Conservation (phyloP, 2,797 vertebrate genomes). For the Anabas testudineus region DNA sequence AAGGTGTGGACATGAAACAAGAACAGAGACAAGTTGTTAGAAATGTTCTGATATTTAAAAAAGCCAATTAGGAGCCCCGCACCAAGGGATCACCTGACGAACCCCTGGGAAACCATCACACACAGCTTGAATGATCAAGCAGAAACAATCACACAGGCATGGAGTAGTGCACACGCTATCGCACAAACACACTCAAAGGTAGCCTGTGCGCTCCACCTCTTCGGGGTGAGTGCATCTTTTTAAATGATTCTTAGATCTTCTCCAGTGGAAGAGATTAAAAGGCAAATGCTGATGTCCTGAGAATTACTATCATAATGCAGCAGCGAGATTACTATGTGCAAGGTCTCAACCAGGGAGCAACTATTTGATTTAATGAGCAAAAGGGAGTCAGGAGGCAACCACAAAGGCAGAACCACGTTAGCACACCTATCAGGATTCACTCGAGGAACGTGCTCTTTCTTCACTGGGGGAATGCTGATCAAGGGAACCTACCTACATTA, state of each 20-base stretch:
- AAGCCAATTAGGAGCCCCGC: slow-evolving; percentile 12
- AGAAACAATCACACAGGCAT: neutral
- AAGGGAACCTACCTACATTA: slow-evolving; percentile 8
- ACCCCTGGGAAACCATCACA: slow-evolving; percentile 6
- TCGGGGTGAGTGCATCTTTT: slow-evolving; percentile 10
- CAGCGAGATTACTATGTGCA: slow-evolving; percentile 51
- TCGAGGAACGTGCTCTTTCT: neutral
- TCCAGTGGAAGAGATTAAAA: slow-evolving; percentile 59
- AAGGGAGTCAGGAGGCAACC: slow-evolving; percentile 9
- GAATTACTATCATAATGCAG: slow-evolving; percentile 64
- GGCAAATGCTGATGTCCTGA: slow-evolving; percentile 39
- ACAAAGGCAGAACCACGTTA: slow-evolving; percentile 16
- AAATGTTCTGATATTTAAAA: neutral
- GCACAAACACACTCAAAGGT: neutral
- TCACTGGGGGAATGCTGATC: neutral
- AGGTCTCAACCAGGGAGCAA: slow-evolving; percentile 36
- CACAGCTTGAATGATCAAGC: neutral
- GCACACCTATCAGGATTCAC: slow-evolving; percentile 35
- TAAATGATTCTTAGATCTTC: slow-evolving; percentile 24
- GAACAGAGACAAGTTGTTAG: neutral
- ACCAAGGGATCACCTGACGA: slow-evolving; percentile 1
- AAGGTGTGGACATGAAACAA: neutral
- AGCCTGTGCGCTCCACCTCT: neutral
- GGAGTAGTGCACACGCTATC: neutral
- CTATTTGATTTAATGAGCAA: slow-evolving; percentile 52